These are phyloP conservation scores for Hippocampus guttulatus DNA, from an alignment of 2,113 vertebrate species.

Conservation along the genomic window DNA sequence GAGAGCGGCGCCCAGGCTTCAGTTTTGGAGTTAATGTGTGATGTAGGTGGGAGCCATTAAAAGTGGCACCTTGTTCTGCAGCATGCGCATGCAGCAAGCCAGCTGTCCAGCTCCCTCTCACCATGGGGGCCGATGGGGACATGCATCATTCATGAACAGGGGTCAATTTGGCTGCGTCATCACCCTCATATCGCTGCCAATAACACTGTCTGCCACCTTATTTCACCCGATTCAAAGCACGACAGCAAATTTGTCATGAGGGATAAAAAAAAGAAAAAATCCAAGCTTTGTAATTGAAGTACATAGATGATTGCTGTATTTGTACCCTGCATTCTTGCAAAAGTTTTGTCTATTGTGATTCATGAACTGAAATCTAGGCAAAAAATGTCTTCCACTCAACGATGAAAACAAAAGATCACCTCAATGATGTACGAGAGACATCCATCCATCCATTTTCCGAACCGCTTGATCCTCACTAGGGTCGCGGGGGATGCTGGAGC, in stretches of 20 bases:
- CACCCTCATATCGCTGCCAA: conserved; percentile 45
- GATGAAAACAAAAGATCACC: conserved; percentile 1
- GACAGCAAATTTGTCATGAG: conserved; percentile 8
- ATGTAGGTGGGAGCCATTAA: conserved; percentile 30
- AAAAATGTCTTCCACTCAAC: not conserved
- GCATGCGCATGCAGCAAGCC: conserved; percentile 64
- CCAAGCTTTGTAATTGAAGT: not conserved
- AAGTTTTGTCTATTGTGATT: not conserved
- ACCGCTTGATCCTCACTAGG: too few relatives aligned
- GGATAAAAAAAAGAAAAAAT: not conserved
- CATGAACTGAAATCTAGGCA: not conserved
- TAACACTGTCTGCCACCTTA: conserved; percentile 38
- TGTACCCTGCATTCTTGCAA: not conserved
- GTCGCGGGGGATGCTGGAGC: too few relatives aligned
- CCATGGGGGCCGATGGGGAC: conserved; percentile 44
- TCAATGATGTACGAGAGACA: conserved; percentile 9
- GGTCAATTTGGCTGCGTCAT: conserved; percentile 63
- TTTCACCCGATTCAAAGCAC: conserved; percentile 17
- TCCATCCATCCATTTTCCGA: too few relatives aligned
- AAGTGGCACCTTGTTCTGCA: conserved; percentile 70
- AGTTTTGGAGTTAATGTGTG: conserved; percentile 32
- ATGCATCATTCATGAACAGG: conserved; percentile 67
- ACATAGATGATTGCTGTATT: not conserved
- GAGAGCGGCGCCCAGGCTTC: conserved; percentile 32
- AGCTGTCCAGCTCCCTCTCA: conserved; percentile 56